Evolutionary conservation across 2,888 invertebrate species (phyloP), one percentile per base, ranked within the genome.

Genomic region (Drosophila leonis): DNA sequence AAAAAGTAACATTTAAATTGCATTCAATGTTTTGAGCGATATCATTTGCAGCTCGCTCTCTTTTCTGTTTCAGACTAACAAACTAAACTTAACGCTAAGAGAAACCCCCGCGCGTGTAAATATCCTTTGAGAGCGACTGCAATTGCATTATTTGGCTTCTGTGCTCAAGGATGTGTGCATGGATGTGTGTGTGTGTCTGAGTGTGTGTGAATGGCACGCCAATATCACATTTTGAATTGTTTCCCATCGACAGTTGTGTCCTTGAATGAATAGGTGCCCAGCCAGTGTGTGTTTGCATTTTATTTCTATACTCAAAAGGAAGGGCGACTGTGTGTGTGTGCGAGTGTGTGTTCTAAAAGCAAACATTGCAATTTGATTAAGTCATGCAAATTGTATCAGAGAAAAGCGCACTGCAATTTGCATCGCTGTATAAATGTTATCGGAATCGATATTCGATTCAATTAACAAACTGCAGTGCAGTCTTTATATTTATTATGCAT

Each of bases 221-320:
- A 59, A 65, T 85, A 82, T 87, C 84, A 79, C 80, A 87, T 65
- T 82, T 72, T 59, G 64, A 88, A 83, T 81, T 78, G 89, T 71
- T 80, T 67, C 48, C 81, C 69, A 86, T 83, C 88, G 86, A 71
- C 78, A 65, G 59, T 66, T 49, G 44, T 63, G 86, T 64, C 88
- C 89, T 86, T 83, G 73, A 75, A 62, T 59, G 48, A n/a, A 35
- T 41, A 39, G 61, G 63, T 33, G 62, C 48, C 33, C 51, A 41
- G 56, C 42, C 57, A 24, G 52, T 10, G 24, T 37, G 33, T 54
- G 12, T 29, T 54, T 39, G 60, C 60, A n/a, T 79, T 49, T 48
- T 62, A 62, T 78, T 75, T 63, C 37, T 42, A 39, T 24, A 31
- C 54, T 49, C 44, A 61, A 64, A 62, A 44, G 18, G 29, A 13